A percentile compares a stretch with the other conserved stretches of the same genome.
phyloP scores from a whole-genome alignment of 92 coral and sea anemone species.

The Zoanthus sansibaricus region DNA sequence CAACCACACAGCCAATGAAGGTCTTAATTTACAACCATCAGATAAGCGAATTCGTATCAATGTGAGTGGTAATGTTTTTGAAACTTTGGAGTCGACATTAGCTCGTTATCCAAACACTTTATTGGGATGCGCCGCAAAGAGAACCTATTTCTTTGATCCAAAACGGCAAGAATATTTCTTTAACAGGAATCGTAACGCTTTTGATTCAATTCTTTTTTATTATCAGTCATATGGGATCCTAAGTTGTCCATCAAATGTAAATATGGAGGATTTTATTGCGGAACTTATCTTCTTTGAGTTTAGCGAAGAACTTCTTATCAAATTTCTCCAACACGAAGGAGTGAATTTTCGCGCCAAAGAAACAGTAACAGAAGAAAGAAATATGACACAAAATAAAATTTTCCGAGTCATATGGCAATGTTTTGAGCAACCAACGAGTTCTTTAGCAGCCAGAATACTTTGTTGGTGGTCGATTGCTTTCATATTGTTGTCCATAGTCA shows the following conservation, averaged over 20 bases:
- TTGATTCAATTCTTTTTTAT: conserved; percentile 92
- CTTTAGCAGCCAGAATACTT: conserved; percentile 69
- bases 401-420: conserved; percentile 76
- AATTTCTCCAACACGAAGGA: conserved; percentile 78
- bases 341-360: conserved; percentile 57
- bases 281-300: conserved; percentile 87
- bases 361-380: conserved; percentile 7
- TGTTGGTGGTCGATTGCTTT: conserved; percentile 79
- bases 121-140: conserved; percentile 76
- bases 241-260: conserved; percentile 83
- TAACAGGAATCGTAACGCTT: conserved; percentile 88
- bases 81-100: conserved; percentile 85
- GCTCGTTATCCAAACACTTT: conserved; percentile 88
- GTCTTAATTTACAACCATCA: not conserved
- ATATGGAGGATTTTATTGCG: conserved; percentile 81
- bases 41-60: conserved; percentile 69
- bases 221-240: conserved; percentile 92
- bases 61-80: conserved; percentile 85
- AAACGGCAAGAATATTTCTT: conserved; percentile 81
- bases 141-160: conserved; percentile 76
- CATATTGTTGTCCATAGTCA: conserved; percentile 76
- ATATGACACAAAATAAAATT: conserved; percentile 56
- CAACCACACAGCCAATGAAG: not conserved
- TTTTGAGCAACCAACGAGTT: conserved; percentile 84
- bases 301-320: conserved; percentile 71